Evolutionary conservation across 2,888 invertebrate species (phyloP).

Genomic region (Plagodis dolabraria): DNA sequence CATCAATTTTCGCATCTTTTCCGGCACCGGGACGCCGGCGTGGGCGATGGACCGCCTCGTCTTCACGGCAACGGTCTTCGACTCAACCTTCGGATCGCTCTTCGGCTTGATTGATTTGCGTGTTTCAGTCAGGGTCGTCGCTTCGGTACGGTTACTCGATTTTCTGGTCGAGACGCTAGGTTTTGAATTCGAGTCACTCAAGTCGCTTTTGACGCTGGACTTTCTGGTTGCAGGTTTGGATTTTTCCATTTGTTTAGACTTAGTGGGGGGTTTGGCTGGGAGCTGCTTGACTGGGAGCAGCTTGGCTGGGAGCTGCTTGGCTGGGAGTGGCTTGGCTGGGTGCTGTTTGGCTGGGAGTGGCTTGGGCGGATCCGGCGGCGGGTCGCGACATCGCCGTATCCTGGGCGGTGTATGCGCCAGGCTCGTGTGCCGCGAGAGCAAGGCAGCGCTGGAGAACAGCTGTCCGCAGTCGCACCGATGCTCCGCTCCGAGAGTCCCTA

Average conservation of each 20-base stretch:
- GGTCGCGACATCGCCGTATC: slow-evolving; percentile 67
- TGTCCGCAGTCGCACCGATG: slow-evolving; percentile 83
- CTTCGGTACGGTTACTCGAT: slow-evolving; percentile 20
- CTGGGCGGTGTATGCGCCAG: slow-evolving; percentile 82
- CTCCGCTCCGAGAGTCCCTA: slow-evolving; percentile 48
- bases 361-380: slow-evolving; percentile 46
- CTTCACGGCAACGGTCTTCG: slow-evolving; percentile 42
- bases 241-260: too few species aligned
- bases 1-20: slow-evolving; percentile 66
- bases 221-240: slow-evolving; percentile 39
- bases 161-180: slow-evolving; percentile 19
- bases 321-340: neutral
- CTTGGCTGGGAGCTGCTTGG: neutral
- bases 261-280: too few species aligned
- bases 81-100: neutral
- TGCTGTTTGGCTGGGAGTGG: neutral
- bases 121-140: slow-evolving; percentile 22
- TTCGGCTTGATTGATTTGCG: slow-evolving; percentile 25
- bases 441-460: slow-evolving; percentile 73
- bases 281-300: too few species aligned
- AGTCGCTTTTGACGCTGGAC: slow-evolving; percentile 43
- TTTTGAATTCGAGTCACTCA: slow-evolving; percentile 32
- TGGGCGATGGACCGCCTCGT: slow-evolving; percentile 53
- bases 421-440: slow-evolving; percentile 71
- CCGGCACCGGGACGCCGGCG: slow-evolving; percentile 71